A percentile compares a stretch with the other conserved stretches of the same genome.
These are phyloP conservation scores for Toxotes jaculatrix DNA, from an alignment of 2,113 vertebrate species.

Conservation along the genomic window DNA sequence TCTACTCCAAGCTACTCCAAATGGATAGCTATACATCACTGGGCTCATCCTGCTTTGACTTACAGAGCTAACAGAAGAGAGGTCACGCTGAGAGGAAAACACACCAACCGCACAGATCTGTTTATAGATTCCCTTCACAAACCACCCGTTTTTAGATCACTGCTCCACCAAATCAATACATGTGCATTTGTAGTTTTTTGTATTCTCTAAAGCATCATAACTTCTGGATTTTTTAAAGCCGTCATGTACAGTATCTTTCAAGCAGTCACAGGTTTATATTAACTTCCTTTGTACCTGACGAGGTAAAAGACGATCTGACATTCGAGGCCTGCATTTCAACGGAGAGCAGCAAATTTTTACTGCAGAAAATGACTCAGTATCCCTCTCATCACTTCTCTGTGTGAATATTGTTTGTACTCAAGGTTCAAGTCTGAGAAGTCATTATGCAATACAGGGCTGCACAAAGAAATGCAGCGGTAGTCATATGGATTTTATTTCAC, in stretches of 20 bases:
- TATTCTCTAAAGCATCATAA: background rate
- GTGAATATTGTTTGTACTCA: background rate
- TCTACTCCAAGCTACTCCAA: slow-evolving; percentile 32
- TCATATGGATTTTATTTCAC: background rate
- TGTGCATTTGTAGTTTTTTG: background rate
- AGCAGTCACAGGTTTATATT: background rate
- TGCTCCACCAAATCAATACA: background rate
- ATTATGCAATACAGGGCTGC: too few species aligned
- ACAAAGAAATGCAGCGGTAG: slow-evolving; percentile 5
- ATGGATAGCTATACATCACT: slow-evolving; percentile 62
- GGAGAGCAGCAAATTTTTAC: background rate
- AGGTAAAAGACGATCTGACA: background rate
- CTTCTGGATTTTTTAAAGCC: background rate
- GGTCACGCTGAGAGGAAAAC: slow-evolving; percentile 30
- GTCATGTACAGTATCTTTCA: background rate
- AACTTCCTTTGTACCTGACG: background rate
- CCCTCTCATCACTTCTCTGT: background rate
- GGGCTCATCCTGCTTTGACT: slow-evolving; percentile 28
- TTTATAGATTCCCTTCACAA: slow-evolving; percentile 12
- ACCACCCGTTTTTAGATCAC: slow-evolving; percentile 31
- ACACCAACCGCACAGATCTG: background rate
- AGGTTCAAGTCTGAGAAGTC: background rate
- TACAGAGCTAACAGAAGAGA: slow-evolving; percentile 21
- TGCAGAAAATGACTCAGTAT: background rate
- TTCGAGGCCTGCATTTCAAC: background rate